Percentiles rank a stretch among this genome's conserved stretches.
Conservation (phyloP, 2,797 vertebrate genomes). For the Hydrophis major region DNA sequence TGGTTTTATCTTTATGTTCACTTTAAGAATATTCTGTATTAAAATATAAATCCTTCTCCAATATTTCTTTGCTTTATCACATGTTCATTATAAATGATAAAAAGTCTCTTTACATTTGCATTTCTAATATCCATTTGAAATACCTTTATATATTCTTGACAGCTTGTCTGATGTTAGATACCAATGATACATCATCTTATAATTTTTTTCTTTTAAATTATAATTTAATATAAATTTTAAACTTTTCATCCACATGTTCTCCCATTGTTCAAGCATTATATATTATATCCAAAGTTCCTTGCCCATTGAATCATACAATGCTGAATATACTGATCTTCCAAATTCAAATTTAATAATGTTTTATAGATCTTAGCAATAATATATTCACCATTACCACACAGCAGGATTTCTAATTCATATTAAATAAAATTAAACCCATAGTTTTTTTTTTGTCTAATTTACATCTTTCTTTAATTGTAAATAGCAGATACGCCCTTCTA, state of each 20-base stretch:
- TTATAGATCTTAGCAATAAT: not conserved
- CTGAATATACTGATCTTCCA: not conserved
- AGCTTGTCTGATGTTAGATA: not conserved
- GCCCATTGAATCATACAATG: not conserved
- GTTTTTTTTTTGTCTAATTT: not conserved
- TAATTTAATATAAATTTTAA: not conserved
- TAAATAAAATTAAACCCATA: not conserved
- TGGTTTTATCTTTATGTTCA: too few relatives aligned
- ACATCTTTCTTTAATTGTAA: not conserved
- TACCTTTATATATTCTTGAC: not conserved
- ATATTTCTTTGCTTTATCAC: too few relatives aligned
- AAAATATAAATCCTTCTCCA: too few relatives aligned
- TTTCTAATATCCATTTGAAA: not conserved
- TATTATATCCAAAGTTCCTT: not conserved
- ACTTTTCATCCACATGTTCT: not conserved
- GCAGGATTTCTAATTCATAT: not conserved
- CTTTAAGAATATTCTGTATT: too few relatives aligned
- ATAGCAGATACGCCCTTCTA: not conserved
- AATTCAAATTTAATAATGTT: not conserved
- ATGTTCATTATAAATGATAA: not conserved
- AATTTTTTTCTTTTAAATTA: not conserved
- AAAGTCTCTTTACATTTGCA: not conserved
- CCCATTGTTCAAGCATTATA: not conserved
- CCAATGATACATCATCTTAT: not conserved
- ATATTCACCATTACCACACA: not conserved